Percentiles rank a stretch among this genome's conserved stretches.
Conservation (phyloP, 2,797 vertebrate genomes). For the Syngnathus rostellatus region DNA sequence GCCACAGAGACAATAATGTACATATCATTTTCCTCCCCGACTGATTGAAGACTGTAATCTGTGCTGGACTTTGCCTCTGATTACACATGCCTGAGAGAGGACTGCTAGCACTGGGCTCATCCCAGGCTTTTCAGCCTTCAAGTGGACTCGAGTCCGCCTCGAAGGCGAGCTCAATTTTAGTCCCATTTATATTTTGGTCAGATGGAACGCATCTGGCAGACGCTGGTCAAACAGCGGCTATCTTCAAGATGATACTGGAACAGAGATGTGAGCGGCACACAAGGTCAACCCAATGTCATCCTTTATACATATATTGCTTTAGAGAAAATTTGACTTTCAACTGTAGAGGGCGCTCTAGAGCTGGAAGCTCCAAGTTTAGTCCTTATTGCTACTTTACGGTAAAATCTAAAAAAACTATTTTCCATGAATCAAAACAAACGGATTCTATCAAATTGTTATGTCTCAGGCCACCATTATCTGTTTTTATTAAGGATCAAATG, state of each 20-base stretch:
- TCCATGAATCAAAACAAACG: constrained; percentile 14
- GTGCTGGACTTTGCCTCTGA: constrained; percentile 75
- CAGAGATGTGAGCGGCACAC: constrained; percentile 57
- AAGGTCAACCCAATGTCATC: constrained; percentile 65
- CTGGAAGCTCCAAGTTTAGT: not conserved
- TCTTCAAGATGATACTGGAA: constrained; percentile 58
- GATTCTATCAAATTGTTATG: constrained; percentile 19
- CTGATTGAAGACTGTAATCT: constrained; percentile 83
- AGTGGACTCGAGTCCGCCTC: constrained; percentile 70
- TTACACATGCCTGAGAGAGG: constrained; percentile 72
- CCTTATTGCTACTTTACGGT: not conserved
- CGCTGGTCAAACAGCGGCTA: constrained; percentile 67
- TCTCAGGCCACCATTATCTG: too few species aligned
- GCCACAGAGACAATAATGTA: constrained; percentile 72
- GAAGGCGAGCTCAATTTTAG: constrained; percentile 76
- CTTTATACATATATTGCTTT: constrained; percentile 12
- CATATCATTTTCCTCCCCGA: constrained; percentile 79
- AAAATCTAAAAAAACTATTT: not conserved
- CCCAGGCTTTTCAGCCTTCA: constrained; percentile 70
- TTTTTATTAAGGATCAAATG: not conserved
- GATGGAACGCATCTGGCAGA: constrained; percentile 61
- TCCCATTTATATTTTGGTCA: constrained; percentile 73
- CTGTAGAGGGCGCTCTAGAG: not conserved
- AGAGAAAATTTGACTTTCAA: not conserved
- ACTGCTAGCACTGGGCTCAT: constrained; percentile 71